A percentile compares a stretch with the other conserved stretches of the same genome.
Conservation (phyloP, 2,113 vertebrate genomes). For the Aleadryas rufinucha region DNA sequence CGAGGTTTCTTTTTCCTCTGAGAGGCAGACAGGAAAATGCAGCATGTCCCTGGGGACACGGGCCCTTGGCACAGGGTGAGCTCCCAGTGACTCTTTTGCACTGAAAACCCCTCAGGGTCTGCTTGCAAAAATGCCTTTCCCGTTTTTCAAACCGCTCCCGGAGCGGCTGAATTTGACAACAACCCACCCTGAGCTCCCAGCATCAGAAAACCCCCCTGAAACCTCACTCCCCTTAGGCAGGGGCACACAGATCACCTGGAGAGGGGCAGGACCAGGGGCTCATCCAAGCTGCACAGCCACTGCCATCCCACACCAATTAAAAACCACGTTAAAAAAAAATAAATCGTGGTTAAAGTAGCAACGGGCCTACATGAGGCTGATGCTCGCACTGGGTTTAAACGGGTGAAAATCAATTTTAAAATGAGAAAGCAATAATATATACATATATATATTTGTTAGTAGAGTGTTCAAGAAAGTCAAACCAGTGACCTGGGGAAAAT, state of each 20-base stretch:
- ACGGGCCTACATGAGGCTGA: neutral
- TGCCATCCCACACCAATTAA: neutral
- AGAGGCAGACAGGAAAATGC: neutral
- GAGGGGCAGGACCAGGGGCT: neutral
- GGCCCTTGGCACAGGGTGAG: neutral
- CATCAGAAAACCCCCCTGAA: rapidly evolving
- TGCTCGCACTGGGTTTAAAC: neutral
- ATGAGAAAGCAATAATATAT: neutral
- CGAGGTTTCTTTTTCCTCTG: neutral
- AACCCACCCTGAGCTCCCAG: neutral
- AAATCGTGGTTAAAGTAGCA: neutral
- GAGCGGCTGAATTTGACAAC: rapidly evolving
- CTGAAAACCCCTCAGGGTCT: neutral
- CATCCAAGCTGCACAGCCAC: neutral
- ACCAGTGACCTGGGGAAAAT: neutral
- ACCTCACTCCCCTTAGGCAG: neutral
- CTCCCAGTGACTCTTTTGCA: neutral
- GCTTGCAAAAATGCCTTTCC: neutral
- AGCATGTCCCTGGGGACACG: neutral
- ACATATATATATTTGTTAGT: rapidly evolving
- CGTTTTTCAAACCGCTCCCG: neutral
- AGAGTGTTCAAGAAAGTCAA: neutral
- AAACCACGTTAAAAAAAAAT: neutral
- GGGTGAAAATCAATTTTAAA: neutral
- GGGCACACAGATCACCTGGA: rapidly evolving